Evolutionary conservation across 2,113 vertebrate genomes (phyloP).

Genomic region (Charina bottae): DNA sequence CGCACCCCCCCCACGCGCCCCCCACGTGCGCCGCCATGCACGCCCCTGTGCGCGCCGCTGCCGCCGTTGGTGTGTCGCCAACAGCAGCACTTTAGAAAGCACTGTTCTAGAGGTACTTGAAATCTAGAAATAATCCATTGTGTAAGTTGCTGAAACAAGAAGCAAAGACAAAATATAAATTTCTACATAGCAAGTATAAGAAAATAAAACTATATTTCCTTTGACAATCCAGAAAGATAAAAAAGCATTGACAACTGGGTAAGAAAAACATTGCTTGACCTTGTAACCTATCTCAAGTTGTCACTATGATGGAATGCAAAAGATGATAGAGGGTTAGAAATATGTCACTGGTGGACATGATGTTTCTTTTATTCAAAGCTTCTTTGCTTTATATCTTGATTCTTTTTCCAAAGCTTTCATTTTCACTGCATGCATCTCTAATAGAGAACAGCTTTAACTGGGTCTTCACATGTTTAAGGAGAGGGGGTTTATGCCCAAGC

Average conservation of each 20-base stretch:
- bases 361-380: slow-evolving; percentile 8
- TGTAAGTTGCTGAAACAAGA: background rate
- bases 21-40: too few species aligned
- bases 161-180: background rate
- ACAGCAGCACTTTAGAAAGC: too few species aligned
- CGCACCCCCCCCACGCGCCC: too few species aligned
- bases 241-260: slow-evolving; percentile 3
- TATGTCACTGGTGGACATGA: background rate
- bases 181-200: background rate
- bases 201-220: background rate
- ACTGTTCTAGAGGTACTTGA: background rate
- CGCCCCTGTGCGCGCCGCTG: too few species aligned
- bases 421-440: background rate
- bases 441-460: slow-evolving; percentile 6
- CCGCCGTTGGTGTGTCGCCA: too few species aligned
- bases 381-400: slow-evolving; percentile 7
- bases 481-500: background rate
- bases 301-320: background rate
- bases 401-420: background rate
- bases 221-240: background rate
- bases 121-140: background rate
- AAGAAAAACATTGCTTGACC: slow-evolving; percentile 9
- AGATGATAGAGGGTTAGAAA: slow-evolving; percentile 22
- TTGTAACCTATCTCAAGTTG: background rate
- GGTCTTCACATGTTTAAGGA: background rate